Conservation (phyloP, 1,140 invertebrate species). For the Cydia strobilella region DNA sequence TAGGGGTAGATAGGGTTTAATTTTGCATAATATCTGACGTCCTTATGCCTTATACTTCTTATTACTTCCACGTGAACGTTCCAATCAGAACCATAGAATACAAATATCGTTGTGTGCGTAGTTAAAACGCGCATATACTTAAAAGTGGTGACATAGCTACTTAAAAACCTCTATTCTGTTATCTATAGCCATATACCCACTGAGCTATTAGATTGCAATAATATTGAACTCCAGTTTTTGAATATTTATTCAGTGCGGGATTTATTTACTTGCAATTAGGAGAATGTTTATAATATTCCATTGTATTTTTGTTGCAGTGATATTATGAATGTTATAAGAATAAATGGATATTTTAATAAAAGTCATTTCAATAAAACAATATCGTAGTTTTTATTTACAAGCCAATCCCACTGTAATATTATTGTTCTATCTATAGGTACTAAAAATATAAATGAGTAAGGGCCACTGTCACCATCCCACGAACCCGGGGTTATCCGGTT, state of each 20-base stretch:
- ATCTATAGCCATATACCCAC: background rate
- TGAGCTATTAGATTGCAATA: slow-evolving; percentile 12
- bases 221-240: slow-evolving; percentile 48
- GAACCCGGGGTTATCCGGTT: too few species aligned
- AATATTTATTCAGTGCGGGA: slow-evolving; percentile 66
- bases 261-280: slow-evolving; percentile 75
- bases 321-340: slow-evolving; percentile 80
- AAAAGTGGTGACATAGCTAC: background rate
- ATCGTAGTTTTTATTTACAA: slow-evolving; percentile 57
- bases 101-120: too few species aligned
- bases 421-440: too few species aligned
- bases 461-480: too few species aligned
- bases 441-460: too few species aligned
- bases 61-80: too few species aligned
- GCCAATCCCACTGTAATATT: too few species aligned
- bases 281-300: slow-evolving; percentile 77
- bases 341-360: slow-evolving; percentile 80
- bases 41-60: too few species aligned
- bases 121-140: too few species aligned
- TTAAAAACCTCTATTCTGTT: background rate
- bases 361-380: slow-evolving; percentile 74
- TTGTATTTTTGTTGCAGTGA: slow-evolving; percentile 79
- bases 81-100: too few species aligned
- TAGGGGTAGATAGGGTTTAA: too few species aligned
- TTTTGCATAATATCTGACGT: too few species aligned